These are phyloP conservation scores for Odontamblyopus rebecca DNA, from an alignment of 2,797 vertebrate genomes.

Conservation along the genomic window DNA sequence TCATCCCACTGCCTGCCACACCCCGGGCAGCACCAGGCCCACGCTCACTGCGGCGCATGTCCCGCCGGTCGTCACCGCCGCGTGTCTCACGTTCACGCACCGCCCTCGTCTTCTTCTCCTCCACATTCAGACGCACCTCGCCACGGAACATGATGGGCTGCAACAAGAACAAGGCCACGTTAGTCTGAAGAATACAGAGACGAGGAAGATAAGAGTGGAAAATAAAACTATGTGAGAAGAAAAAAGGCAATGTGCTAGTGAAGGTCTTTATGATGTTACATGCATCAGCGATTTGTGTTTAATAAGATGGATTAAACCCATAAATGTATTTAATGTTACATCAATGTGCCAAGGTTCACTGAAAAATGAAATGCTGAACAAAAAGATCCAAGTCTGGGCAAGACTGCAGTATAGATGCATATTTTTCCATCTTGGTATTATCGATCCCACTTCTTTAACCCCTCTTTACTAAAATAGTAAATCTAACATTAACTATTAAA, in stretches of 20 bases:
- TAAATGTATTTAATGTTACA: not conserved
- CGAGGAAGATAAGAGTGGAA: not conserved
- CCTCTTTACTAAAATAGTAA: not conserved
- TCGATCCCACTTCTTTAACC: not conserved
- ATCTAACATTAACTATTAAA: not conserved
- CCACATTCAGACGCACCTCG: slow-evolving; percentile 96
- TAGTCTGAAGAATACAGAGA: not conserved
- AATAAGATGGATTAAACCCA: not conserved
- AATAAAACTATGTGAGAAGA: not conserved
- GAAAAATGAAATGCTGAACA: not conserved
- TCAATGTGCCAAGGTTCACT: not conserved
- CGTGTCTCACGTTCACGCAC: slow-evolving; percentile 91
- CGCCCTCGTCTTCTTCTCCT: slow-evolving; percentile 95
- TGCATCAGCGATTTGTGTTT: not conserved
- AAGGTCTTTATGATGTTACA: too few relatives aligned
- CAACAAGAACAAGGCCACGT: slow-evolving; percentile 20
- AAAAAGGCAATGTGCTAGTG: not conserved
- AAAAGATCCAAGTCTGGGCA: too few relatives aligned
- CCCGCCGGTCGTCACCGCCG: slow-evolving; percentile 84
- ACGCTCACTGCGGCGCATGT: slow-evolving; percentile 87
- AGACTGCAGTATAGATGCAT: not conserved
- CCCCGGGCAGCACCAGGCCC: slow-evolving; percentile 87
- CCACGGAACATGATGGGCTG: slow-evolving; percentile 98
- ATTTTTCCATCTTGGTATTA: not conserved
- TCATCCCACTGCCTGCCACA: slow-evolving; percentile 85